phyloP scores from a whole-genome alignment of 2,113 vertebrate species.

The Nipponia nippon region DNA sequence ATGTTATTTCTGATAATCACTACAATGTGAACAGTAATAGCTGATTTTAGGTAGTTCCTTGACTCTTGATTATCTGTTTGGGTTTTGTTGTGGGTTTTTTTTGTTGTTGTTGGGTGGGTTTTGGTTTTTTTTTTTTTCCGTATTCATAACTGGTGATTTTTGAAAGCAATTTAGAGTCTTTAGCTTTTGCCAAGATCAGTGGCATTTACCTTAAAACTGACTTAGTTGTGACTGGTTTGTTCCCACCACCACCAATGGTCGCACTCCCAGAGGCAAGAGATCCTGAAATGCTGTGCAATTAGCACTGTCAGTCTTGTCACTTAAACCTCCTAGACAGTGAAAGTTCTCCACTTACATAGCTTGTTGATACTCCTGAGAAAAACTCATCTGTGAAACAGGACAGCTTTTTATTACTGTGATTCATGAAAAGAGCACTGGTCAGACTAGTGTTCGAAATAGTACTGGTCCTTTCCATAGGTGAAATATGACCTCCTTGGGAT shows the following conservation, averaged over 20 bases:
- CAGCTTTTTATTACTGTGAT: not conserved
- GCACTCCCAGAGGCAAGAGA: not conserved
- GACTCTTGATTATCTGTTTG: not conserved
- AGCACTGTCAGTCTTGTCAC: not conserved
- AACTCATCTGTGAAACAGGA: not conserved
- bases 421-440: not conserved
- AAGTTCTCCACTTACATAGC: not conserved
- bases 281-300: not conserved
- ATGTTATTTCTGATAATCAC: not conserved
- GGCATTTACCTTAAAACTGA: not conserved
- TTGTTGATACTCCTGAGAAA: not conserved
- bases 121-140: no score
- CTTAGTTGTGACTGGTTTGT: not conserved
- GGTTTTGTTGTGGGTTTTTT: no score
- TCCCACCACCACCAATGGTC: not conserved
- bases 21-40: not conserved
- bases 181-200: not conserved
- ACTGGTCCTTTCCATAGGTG: not conserved
- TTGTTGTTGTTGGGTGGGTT: no score
- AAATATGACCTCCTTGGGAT: not conserved
- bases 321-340: not conserved
- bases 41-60: not conserved
- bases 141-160: not conserved
- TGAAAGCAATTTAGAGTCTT: not conserved
- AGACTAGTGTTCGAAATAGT: not conserved